Base-by-base conservation (phyloP, 2,797 vertebrate species). In the Pangasius djambal region DNA sequence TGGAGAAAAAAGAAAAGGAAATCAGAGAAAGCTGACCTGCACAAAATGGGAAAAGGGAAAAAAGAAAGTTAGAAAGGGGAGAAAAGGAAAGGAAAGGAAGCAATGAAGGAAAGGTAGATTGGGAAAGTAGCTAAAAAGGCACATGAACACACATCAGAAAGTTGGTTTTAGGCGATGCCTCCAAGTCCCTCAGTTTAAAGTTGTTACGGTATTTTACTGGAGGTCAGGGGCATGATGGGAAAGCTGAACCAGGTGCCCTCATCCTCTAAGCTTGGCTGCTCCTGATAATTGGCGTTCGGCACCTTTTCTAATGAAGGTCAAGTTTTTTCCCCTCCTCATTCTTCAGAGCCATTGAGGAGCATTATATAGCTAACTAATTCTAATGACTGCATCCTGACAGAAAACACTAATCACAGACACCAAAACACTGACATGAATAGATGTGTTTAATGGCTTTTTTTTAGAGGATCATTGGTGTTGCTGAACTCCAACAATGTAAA, bases 271-370 rank as follows among this genome's bases (percentile, higher is more conserved):
- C 93, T 92, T 93, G 92, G 91, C 89, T 93, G 94, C 92, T 92
- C 92, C 44, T 88, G 86, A 90, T 95, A 94, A 95, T 94, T 93
- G 92, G 89, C 83, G 57, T 90, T 87, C 82, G 84, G 91, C 94
- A 94, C 93, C 92, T 95, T 93, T 78, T 89, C n/a, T 93, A 93
- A 94, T 89, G 92, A 92, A 92, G 92, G 93, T 94, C 94, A 94
- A 93, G 92, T 93, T 86, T 92, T 87, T 78, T 90, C 85, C 87
- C 85, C 90, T 89, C 79, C 87, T 89, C 72, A 90, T 89, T 79
- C 89, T 92, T 94, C 89, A 94, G 84, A 25, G 90, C 85, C 90
- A 91, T 79, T 93, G 91, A 92, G 52, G 90, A 88, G 92, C 91
- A 92, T 86, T 63, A 87, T 86, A 84, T 69, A 92, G 61, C 77